Conservation (phyloP, 37 sponge, comb jelly and placozoan genomes). For the Spongilla lacustris region DNA sequence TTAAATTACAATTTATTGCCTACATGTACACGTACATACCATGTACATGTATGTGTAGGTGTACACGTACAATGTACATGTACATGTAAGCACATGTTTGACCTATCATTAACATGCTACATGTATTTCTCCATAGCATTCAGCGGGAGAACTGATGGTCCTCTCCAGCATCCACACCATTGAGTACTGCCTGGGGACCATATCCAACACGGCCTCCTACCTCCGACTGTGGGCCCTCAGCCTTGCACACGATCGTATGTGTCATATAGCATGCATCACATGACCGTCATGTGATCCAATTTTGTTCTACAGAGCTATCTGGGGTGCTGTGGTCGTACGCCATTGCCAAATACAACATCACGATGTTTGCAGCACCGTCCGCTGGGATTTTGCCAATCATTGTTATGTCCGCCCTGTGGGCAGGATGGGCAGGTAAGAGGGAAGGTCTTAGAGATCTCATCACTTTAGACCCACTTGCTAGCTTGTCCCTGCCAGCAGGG, state of each 20-base stretch:
- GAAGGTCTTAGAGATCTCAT: no score
- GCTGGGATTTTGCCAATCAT: constrained; percentile 38
- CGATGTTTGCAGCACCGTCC: background rate
- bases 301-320: constrained; percentile 84
- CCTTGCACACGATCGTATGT: constrained; percentile 79
- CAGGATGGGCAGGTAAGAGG: constrained; percentile 91
- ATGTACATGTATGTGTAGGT: no score
- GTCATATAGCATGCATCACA: background rate
- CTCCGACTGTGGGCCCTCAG: constrained; percentile 99
- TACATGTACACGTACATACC: no score
- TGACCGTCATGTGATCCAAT: background rate
- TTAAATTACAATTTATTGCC: no score
- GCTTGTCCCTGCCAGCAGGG: no score
- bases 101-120: no score
- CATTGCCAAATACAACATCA: constrained; percentile 72
- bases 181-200: constrained; percentile 99
- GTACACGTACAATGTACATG: background rate
- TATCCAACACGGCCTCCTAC: constrained; percentile 99
- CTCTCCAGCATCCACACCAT: constrained; percentile 98
- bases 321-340: constrained; percentile 97
- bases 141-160: constrained; percentile 77
- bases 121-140: background rate
- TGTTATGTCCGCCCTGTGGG: constrained; percentile 62
- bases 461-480: no score
- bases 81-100: background rate